These are phyloP conservation scores for Rhinogobius similis DNA, from an alignment of 2,113 vertebrate genomes.

Conservation along the genomic window DNA sequence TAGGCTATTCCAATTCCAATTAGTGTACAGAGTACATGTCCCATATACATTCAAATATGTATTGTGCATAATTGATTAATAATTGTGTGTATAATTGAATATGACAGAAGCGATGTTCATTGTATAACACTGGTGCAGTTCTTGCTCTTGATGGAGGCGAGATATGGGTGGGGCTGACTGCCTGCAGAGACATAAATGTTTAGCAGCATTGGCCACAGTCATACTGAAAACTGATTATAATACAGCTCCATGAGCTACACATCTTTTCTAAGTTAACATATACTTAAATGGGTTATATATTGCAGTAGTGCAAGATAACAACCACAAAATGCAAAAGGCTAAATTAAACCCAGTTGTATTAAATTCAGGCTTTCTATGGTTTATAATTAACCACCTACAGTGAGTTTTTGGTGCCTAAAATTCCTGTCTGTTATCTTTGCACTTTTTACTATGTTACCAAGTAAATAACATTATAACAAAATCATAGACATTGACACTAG, in stretches of 20 bases:
- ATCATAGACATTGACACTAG: too few relatives aligned
- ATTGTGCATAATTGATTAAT: background rate
- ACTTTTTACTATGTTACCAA: too few relatives aligned
- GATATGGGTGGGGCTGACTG: slow-evolving; percentile 30
- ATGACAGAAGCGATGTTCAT: slow-evolving; percentile 29
- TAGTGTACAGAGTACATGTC: background rate
- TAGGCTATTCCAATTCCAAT: background rate
- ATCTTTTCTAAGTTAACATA: background rate
- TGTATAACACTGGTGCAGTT: slow-evolving; percentile 62
- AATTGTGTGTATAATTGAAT: too few relatives aligned
- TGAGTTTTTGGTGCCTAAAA: slow-evolving; percentile 1
- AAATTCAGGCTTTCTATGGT: background rate
- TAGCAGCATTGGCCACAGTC: slow-evolving; percentile 51
- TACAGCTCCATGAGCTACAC: background rate
- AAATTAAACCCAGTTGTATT: background rate
- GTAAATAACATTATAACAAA: too few relatives aligned
- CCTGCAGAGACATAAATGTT: slow-evolving; percentile 19
- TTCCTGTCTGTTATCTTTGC: background rate
- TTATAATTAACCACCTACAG: background rate
- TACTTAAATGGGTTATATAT: background rate
- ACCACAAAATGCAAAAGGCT: background rate
- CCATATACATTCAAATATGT: background rate
- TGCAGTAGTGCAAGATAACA: background rate
- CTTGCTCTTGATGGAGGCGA: slow-evolving; percentile 16
- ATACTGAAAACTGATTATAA: background rate